Conservation (phyloP, 2,113 vertebrate species). For the Mesocricetus auratus region DNA sequence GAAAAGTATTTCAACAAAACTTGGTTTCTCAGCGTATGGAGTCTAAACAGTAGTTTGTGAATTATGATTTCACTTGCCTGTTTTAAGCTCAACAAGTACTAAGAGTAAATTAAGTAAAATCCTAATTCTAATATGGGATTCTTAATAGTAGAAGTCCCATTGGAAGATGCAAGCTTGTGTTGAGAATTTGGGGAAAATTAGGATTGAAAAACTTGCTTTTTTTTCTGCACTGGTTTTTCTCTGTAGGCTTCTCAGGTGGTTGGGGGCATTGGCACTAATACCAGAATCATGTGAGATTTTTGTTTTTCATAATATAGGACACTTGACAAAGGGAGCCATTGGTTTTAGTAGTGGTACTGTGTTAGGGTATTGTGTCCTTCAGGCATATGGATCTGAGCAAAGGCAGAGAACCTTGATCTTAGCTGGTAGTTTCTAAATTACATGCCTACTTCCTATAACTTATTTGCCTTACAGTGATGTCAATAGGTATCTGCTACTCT, state of each 20-base stretch:
- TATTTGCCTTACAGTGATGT: slow-evolving; percentile 34
- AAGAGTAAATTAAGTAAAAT: slow-evolving; percentile 15
- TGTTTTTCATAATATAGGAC: slow-evolving; percentile 1
- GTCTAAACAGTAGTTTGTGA: slow-evolving; percentile 61
- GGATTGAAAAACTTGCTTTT: slow-evolving; percentile 3
- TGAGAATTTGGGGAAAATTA: slow-evolving; percentile 55
- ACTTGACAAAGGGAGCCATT: slow-evolving; percentile 2
- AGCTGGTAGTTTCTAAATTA: slow-evolving; percentile 26
- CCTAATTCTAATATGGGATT: slow-evolving; percentile 46
- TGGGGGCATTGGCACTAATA: background rate
- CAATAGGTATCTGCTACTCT: background rate
- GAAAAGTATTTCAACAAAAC: slow-evolving; percentile 57
- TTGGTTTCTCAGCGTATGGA: slow-evolving; percentile 44
- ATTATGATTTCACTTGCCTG: background rate
- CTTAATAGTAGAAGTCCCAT: slow-evolving; percentile 2
- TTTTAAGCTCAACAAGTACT: slow-evolving; percentile 57
- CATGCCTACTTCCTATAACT: slow-evolving; percentile 14
- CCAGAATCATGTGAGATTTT: background rate
- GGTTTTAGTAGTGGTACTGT: background rate
- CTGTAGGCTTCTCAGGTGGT: background rate
- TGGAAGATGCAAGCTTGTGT: slow-evolving; percentile 8
- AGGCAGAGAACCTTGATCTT: slow-evolving; percentile 38
- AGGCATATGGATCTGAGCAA: slow-evolving; percentile 13
- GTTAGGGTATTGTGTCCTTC: background rate
- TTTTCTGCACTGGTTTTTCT: background rate